These are phyloP conservation scores for Eunapius fragilis DNA, from an alignment of 37 sponge, comb jelly and placozoan species.

Conservation along the genomic window DNA sequence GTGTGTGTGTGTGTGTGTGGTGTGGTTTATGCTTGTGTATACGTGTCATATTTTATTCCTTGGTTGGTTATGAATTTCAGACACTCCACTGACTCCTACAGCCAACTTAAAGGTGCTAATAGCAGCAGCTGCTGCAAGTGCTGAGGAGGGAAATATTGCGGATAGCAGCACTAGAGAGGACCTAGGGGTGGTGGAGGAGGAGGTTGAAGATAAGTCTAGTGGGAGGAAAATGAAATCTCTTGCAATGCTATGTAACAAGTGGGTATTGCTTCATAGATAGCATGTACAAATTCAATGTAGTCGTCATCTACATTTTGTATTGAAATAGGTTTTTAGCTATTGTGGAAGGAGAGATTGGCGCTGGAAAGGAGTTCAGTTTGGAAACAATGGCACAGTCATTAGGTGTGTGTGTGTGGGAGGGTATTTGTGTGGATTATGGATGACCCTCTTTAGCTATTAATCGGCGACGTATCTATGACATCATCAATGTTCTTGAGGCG, in stretches of 20 bases:
- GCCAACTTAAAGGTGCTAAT: conserved; percentile 88
- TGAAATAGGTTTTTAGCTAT: conserved; percentile 66
- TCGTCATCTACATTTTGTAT: not conserved
- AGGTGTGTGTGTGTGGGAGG: conserved; percentile 12
- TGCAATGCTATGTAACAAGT: conserved; percentile 77
- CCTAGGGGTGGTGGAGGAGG: conserved; percentile 9
- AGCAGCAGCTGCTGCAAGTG: conserved; percentile 70
- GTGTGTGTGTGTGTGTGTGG: conserved; percentile 8
- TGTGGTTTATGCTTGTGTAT: not conserved
- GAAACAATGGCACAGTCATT: conserved; percentile 63
- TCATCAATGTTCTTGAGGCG: conserved; percentile 91
- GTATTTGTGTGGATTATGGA: not conserved
- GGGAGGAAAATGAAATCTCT: conserved; percentile 85
- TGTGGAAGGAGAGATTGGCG: conserved; percentile 59
- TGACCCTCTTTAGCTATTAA: conserved; percentile 58
- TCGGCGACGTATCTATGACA: conserved; percentile 88
- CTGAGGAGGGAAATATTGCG: not conserved
- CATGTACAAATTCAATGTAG: not conserved
- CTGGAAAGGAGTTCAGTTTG: conserved; percentile 70
- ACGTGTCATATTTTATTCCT: not conserved
- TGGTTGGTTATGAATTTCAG: not conserved
- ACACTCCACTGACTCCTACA: conserved; percentile 80
- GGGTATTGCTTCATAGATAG: not conserved
- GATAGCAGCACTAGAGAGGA: conserved; percentile 9
- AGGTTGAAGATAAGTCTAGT: conserved; percentile 15